These are phyloP conservation scores for Rhynchonycteris naso DNA, from an alignment of 2,797 vertebrate species.

Conservation along the genomic window DNA sequence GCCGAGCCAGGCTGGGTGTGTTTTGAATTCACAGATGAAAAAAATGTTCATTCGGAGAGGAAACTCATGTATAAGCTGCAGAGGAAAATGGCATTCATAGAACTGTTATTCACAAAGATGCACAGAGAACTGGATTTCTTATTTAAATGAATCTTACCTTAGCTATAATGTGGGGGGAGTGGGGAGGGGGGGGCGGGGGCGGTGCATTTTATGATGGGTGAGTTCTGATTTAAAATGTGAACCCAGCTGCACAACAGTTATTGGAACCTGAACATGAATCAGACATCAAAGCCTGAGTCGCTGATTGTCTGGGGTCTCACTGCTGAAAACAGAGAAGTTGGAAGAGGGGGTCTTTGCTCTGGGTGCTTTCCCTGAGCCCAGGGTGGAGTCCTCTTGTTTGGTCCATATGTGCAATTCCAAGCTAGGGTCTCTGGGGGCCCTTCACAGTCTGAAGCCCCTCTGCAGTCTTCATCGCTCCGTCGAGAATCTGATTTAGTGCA, in stretches of 20 bases:
- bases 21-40: conserved; percentile 62
- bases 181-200: background rate
- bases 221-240: conserved; percentile 49
- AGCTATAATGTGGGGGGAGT: background rate
- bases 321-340: background rate
- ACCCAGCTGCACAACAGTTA: background rate
- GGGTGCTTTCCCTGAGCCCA: background rate
- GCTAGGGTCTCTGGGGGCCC: background rate
- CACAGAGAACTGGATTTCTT: conserved; percentile 49
- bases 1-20: background rate
- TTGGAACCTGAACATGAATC: conserved; percentile 32
- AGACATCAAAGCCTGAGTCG: background rate
- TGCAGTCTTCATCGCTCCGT: background rate
- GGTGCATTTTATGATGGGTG: background rate
- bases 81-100: conserved; percentile 74
- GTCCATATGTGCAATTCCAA: background rate
- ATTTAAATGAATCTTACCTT: background rate
- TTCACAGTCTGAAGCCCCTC: background rate
- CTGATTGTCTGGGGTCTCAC: background rate
- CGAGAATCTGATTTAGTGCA: background rate
- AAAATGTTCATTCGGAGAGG: conserved; percentile 61
- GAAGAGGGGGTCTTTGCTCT: background rate
- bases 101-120: conserved; percentile 64
- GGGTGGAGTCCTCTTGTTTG: background rate
- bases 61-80: conserved; percentile 50